These are phyloP conservation scores for Malurus melanocephalus DNA, from an alignment of 2,113 vertebrate genomes.

Conservation along the genomic window DNA sequence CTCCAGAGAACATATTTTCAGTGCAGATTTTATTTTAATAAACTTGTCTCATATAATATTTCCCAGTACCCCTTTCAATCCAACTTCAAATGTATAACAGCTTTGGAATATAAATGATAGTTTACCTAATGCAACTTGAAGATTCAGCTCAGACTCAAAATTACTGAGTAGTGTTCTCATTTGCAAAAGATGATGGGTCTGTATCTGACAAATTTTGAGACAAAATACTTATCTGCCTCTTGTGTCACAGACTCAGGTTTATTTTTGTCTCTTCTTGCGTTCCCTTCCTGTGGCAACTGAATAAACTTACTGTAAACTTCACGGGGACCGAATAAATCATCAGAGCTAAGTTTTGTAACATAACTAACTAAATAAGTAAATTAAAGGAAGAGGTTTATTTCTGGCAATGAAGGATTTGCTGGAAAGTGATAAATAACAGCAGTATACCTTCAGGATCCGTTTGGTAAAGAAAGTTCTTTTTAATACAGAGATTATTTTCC, in stretches of 20 bases:
- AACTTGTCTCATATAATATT: neutral
- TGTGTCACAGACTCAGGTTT: neutral
- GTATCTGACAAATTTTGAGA: neutral
- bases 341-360: neutral
- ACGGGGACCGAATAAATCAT: neutral
- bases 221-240: neutral
- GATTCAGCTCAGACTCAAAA: neutral
- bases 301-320: neutral
- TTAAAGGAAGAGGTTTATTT: neutral
- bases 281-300: neutral
- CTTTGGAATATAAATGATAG: constrained; percentile 6
- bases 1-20: neutral
- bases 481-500: neutral
- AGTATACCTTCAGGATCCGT: neutral
- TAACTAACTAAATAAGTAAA: neutral
- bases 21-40: constrained; percentile 3
- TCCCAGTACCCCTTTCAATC: neutral
- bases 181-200: constrained; percentile 10
- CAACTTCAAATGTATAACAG: neutral
- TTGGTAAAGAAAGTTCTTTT: neutral
- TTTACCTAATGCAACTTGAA: constrained; percentile 12
- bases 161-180: constrained; percentile 20
- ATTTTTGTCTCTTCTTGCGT: constrained; percentile 3
- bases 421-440: neutral
- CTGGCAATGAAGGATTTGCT: neutral